These are phyloP conservation scores for Elaeidobius kamerunicus DNA, from an alignment of 2,888 invertebrate genomes.

Conservation along the genomic window DNA sequence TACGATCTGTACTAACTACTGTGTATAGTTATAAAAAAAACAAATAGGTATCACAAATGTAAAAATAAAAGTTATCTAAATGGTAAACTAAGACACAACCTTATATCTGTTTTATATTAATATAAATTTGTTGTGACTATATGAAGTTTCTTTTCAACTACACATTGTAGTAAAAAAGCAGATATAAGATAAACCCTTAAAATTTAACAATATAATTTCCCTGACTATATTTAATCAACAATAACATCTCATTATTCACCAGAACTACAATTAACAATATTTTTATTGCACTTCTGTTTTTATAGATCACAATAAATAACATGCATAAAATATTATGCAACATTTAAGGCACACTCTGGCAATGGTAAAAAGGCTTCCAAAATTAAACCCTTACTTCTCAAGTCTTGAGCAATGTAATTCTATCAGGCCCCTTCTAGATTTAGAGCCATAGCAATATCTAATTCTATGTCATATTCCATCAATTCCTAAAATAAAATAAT, in stretches of 20 bases:
- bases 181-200: too few relatives aligned
- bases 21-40: too few relatives aligned
- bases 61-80: too few relatives aligned
- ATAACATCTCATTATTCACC: background rate
- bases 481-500: slow-evolving; percentile 10
- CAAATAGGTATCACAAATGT: too few relatives aligned
- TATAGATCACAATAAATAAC: slow-evolving; percentile 4
- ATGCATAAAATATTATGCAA: slow-evolving; percentile 17
- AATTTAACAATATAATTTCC: background rate
- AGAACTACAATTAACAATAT: too few relatives aligned
- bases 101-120: too few relatives aligned
- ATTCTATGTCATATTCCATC: slow-evolving; percentile 7
- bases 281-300: background rate
- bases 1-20: too few relatives aligned
- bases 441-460: background rate
- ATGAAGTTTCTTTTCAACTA: too few relatives aligned
- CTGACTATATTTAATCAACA: background rate
- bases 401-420: background rate
- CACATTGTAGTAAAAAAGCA: too few relatives aligned
- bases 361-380: background rate
- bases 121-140: too few relatives aligned
- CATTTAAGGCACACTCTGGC: slow-evolving; percentile 2
- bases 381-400: slow-evolving; percentile 5
- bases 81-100: too few relatives aligned
- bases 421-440: background rate